Evolutionary conservation across 2,888 invertebrate genomes (phyloP).

Genomic region (Isotomurus palustris): DNA sequence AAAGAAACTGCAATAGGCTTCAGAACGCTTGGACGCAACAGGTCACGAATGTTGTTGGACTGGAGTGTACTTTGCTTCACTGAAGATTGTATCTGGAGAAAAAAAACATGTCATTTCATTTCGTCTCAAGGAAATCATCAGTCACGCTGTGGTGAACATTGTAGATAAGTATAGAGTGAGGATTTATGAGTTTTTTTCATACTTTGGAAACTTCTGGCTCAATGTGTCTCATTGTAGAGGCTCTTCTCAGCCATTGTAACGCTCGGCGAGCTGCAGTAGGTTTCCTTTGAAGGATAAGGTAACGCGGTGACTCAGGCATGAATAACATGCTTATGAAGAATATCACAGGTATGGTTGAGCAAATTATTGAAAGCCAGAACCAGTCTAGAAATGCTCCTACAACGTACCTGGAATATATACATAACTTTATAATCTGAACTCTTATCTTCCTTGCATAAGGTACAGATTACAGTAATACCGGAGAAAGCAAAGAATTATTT

Average conservation of each 20-base stretch:
- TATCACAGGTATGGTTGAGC: constrained; percentile 25
- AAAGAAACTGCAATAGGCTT: constrained; percentile 27
- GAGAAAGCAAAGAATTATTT: background rate
- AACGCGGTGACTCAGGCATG: constrained; percentile 40
- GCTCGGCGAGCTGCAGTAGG: constrained; percentile 30
- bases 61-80: constrained; percentile 11
- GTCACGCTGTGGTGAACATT: too few relatives aligned
- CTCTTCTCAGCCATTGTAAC: constrained; percentile 40
- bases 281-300: constrained; percentile 27
- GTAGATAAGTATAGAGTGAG: background rate
- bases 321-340: constrained; percentile 37
- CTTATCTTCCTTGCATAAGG: background rate
- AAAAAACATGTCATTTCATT: too few relatives aligned
- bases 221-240: constrained; percentile 34
- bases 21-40: constrained; percentile 20
- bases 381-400: constrained; percentile 28
- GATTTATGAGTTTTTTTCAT: background rate
- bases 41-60: constrained; percentile 11
- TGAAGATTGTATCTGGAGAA: constrained; percentile 32
- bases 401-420: constrained; percentile 13
- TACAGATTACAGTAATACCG: background rate
- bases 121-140: too few relatives aligned
- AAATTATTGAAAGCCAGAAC: constrained; percentile 22
- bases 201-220: constrained; percentile 34
- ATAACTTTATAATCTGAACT: background rate